Base-by-base conservation (phyloP, 2,113 vertebrate genomes). In the Eulacestoma nigropectus region DNA sequence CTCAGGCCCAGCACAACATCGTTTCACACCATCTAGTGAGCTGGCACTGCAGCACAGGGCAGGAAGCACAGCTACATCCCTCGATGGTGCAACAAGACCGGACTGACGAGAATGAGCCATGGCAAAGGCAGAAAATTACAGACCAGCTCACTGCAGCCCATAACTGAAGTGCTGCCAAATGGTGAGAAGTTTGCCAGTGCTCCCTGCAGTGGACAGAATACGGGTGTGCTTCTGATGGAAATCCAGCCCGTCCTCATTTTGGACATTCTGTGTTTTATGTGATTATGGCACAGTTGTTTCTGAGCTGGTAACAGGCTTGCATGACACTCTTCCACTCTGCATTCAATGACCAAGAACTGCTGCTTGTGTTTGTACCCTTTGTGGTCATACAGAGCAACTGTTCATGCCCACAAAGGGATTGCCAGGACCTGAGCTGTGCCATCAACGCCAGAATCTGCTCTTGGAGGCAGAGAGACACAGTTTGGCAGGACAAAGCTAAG, bases 51-150 rank as follows among this genome's bases (percentile, higher is more conserved):
- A 93, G 65, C 20, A 5, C 90, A 64, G 49, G 47, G 47, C 62
- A 37, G 63, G 46, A 5, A n/a, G 46, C 52, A 11, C 79, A 55
- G 52, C 25, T 26, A 50, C 46, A 3, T 20, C 77, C 67, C 25
- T 9, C 4, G 0, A 1, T 17, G 2, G 2, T 16, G 56, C 64
- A 84, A 13, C 16, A 1, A 6, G 73, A 89, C 64, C 0, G 0
- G 73, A 33, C 3, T 0, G 60, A 67, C 2, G 0, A n/a, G 80
- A 81, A 33, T 1, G 56, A 84, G 59, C 68, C 13, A 0, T 12
- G 60, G 17, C 68, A 70, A 50, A 35, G 55, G 46, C 50, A 90
- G 55, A 74, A 27, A 39, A 87, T 82, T 32, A 57, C 73, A 73
- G 67, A 64, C 27, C 49, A 67, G 25, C 72, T 78, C 79, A 16